Base-by-base conservation (phyloP, 1,140 invertebrate genomes). In the Caenorhabditis inopinata region DNA sequence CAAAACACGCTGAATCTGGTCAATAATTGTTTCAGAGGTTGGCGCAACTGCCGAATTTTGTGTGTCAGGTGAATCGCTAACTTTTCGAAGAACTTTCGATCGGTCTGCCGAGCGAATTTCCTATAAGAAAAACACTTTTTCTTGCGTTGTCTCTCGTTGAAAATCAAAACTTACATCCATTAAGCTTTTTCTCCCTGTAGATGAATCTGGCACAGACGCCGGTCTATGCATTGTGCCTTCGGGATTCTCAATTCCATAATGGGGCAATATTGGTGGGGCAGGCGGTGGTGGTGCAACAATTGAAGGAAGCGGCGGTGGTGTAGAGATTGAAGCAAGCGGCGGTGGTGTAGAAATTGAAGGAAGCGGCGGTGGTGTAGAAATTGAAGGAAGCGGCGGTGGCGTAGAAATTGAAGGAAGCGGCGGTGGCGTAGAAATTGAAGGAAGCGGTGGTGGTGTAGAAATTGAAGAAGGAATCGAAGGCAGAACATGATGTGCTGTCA, bases 1-100 rank as follows among this genome's bases (percentile, higher is more conserved):
- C 5, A 68, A n/a, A n/a, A 68, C 35, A 18, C n/a, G 35, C n/a
- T 68, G 58, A 42, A 68, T 68, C 16, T 68, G 58, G n/a, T 68
- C 58, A 7, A 68, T 32, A 21, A 68, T 68, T 16, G 58, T 68
- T 68, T 18, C 58, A 38, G 58, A 68, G 2, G 58, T 68, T 9
- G 58, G 29, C 9, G 58, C 35, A 38, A 38, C 32, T 3, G 38
- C 32, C 2, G 58, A 68, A 21, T 68, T 29, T 9, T 32, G n/a
- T 9, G 58, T 29, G 11, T 68, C 58, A 5, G 58, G 58, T 7
- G 29, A 18, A 11, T 68, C 58, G 18, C 32, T 42, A 5, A 68
- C 32, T 68, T 68, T 68, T 21, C 32, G 25, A 5, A 68, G 12
- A 9, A 68, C 58, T 38, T 38, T 18, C 6, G 58, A 68, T 2